These are phyloP conservation scores for Aphidius colemani DNA, from an alignment of 2,888 invertebrate species.

Conservation along the genomic window DNA sequence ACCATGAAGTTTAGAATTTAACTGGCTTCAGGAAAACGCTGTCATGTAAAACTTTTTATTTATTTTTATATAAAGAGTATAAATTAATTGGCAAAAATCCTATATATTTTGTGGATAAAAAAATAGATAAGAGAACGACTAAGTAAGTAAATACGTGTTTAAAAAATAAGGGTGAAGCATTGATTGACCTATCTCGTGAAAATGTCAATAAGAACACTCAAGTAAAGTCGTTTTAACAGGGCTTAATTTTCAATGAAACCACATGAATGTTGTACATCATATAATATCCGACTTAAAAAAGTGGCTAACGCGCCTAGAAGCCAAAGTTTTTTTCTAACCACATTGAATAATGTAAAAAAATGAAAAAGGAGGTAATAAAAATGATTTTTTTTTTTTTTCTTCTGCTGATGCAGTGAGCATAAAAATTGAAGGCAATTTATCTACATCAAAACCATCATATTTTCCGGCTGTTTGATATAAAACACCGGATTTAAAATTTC, in stretches of 20 bases:
- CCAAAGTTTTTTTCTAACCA: background rate
- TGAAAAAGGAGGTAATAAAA: background rate
- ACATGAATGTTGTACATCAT: background rate
- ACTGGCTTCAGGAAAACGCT: no score
- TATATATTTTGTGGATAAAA: background rate
- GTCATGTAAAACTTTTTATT: no score
- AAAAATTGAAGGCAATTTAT: constrained; percentile 1
- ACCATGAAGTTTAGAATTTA: no score
- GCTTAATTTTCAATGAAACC: constrained; percentile 1
- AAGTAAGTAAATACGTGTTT: background rate
- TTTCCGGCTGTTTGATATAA: background rate
- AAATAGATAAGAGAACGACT: background rate
- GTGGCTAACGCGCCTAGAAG: constrained; percentile 1
- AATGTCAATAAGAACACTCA: no score
- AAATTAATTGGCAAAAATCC: no score
- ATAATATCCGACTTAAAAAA: constrained; percentile 3
- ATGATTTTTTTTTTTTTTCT: background rate
- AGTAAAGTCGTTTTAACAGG: background rate
- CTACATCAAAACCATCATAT: no score
- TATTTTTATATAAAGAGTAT: no score
- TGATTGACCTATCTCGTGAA: no score
- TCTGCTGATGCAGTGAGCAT: background rate
- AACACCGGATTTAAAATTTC: constrained; percentile 24
- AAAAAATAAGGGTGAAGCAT: no score
- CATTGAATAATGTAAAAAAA: background rate